Evolutionary conservation across 2,113 vertebrate species (phyloP), one percentile per base, ranked within the genome.

Genomic region (Cavia aperea): DNA sequence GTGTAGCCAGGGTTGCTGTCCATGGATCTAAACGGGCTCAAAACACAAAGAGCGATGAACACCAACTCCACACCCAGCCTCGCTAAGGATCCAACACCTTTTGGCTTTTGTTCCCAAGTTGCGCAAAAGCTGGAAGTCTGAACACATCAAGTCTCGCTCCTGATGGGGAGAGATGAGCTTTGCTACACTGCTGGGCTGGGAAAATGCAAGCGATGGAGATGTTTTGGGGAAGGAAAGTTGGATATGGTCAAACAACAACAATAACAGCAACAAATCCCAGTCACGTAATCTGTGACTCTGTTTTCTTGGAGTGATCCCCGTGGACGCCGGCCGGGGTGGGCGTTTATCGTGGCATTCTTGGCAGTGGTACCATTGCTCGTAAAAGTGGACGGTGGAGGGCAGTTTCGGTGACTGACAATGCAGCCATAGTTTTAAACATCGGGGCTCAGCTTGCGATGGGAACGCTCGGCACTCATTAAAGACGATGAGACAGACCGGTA

Each of bases 111-210:
- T 58, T 58, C 85, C 36, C 79, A 88, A 54, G 68, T 46, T 56
- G 72, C 62, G 36, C 56, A 78, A 91, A 88, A 11, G 6, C 66
- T 91, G 60, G 94, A 90, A 91, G 36, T 66, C 56, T 23, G 9
- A 63, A 51, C 72, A 68, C 1, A 0, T 46, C 29, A 2, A 7
- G 36, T 31, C 10, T 36, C 7, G 6, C 56, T 58, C 56, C 4
- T 43, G 83, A 78, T 68, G 88, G n/a, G 33, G 14, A 75, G 51
- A 63, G n/a, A 72, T 10, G 36, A 33, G 18, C 26, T 24, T 31
- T 5, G 12, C n/a, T 39, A 33, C 60, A 7, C 33, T 21, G 43
- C 29, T 14, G 29, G 9, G 43, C 2, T 0, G 51, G 49, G 51
- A 63, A 46, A 39, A 26, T 19, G 5, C 4, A 14, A 49, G 9